Percentiles rank a stretch among this genome's conserved stretches.
phyloP scores from a whole-genome alignment of 2,888 invertebrate genomes.

The Bellardia bayeri region DNA sequence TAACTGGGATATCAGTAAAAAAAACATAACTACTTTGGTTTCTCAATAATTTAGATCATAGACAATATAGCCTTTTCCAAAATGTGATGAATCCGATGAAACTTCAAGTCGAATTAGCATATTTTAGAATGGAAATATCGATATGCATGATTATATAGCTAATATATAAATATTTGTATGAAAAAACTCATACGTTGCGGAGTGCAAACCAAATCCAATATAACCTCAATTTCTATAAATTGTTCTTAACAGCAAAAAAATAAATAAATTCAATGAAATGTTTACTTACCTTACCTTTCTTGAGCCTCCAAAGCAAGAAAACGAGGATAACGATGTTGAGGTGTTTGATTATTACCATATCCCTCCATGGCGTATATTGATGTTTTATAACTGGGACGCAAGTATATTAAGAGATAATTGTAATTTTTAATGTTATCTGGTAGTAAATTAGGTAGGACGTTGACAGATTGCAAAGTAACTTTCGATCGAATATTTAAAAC shows the following conservation, averaged over 20 bases:
- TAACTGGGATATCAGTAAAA: too few species aligned
- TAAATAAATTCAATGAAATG: not conserved
- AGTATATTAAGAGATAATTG: not conserved
- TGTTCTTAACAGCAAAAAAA: not conserved
- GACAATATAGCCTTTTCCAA: too few species aligned
- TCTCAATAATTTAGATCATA: too few species aligned
- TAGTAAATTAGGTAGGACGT: not conserved
- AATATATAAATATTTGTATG: too few species aligned
- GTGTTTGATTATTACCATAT: conserved; percentile 26
- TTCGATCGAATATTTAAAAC: not conserved
- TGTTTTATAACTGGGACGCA: not conserved
- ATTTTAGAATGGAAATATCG: too few species aligned
- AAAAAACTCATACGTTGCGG: not conserved
- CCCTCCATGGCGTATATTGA: conserved; percentile 38
- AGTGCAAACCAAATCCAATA: not conserved
- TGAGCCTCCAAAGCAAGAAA: conserved; percentile 48
- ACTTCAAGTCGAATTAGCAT: too few species aligned
- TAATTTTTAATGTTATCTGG: not conserved
- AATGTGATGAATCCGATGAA: too few species aligned
- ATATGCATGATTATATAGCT: too few species aligned
- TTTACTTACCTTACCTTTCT: conserved; percentile 73
- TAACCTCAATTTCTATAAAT: conserved; percentile 34
- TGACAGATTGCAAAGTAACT: not conserved
- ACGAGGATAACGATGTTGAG: conserved; percentile 52
- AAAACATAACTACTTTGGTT: too few species aligned